These are phyloP conservation scores for Phragmatobia fuliginosa DNA, from an alignment of 2,888 invertebrate species.

Conservation along the genomic window DNA sequence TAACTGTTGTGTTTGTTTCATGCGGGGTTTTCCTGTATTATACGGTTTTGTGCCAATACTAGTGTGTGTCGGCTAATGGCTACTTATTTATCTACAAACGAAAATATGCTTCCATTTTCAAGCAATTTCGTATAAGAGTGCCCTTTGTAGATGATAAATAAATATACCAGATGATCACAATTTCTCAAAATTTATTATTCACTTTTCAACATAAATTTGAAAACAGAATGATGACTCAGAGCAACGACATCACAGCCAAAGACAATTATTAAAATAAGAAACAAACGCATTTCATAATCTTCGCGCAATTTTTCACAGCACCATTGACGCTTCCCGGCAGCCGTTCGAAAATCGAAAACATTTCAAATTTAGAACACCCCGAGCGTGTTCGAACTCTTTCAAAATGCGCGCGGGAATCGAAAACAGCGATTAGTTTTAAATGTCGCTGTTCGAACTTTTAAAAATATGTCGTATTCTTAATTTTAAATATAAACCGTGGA, in stretches of 20 bases:
- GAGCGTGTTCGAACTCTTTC: conserved; percentile 77
- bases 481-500: conserved; percentile 82
- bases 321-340: conserved; percentile 75
- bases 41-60: conserved; percentile 17
- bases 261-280: conserved; percentile 51
- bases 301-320: conserved; percentile 67
- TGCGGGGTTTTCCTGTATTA: conserved; percentile 29
- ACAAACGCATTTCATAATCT: conserved; percentile 70
- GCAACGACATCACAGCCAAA: conserved; percentile 51
- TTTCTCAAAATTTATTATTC: conserved; percentile 8
- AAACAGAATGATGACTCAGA: conserved; percentile 36
- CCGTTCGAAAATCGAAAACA: conserved; percentile 83
- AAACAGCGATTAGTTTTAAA: conserved; percentile 86
- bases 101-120: neutral
- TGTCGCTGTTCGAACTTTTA: conserved; percentile 84
- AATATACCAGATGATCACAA: conserved; percentile 28
- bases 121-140: neutral
- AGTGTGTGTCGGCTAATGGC: conserved; percentile 5
- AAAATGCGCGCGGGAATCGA: conserved; percentile 82
- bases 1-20: conserved; percentile 24
- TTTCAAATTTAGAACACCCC: conserved; percentile 81
- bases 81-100: neutral
- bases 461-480: conserved; percentile 85
- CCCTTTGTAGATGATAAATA: conserved; percentile 34
- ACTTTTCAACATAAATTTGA: conserved; percentile 17